Evolutionary conservation across 2,797 vertebrate genomes (phyloP).

Genomic region (Pelochelys cantorii): DNA sequence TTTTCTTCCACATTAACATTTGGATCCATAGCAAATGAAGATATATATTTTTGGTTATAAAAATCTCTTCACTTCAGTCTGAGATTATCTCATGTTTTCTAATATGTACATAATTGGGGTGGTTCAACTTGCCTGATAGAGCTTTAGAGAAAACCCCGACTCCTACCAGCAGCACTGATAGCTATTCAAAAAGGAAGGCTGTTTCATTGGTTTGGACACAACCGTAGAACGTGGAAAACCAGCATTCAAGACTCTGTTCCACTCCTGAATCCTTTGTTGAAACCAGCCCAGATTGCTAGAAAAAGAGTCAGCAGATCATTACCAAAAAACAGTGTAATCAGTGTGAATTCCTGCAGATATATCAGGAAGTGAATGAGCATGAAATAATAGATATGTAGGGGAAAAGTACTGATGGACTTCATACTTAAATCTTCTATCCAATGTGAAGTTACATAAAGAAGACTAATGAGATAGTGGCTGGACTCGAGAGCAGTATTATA

Average conservation of each 20-base stretch:
- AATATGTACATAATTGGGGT: background rate
- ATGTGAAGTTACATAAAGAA: background rate
- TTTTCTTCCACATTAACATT: slow-evolving; percentile 11
- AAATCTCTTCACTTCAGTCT: background rate
- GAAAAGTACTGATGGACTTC: background rate
- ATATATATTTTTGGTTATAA: background rate
- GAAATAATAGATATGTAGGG: background rate
- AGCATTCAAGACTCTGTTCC: background rate
- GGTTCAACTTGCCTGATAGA: background rate
- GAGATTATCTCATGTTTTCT: background rate
- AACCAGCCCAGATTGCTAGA: background rate
- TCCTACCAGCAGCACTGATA: background rate
- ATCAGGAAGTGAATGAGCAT: background rate
- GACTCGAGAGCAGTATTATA: background rate
- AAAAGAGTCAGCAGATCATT: background rate
- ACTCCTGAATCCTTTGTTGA: background rate
- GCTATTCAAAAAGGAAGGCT: slow-evolving; percentile 3
- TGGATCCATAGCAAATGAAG: background rate
- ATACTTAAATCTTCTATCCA: background rate
- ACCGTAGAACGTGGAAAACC: background rate
- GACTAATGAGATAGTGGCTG: background rate
- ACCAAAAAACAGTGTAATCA: background rate
- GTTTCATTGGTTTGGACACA: background rate
- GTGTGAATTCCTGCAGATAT: background rate
- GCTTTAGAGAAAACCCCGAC: background rate